Conservation (phyloP, 2,113 vertebrate genomes). For the Rhinogobius similis region DNA sequence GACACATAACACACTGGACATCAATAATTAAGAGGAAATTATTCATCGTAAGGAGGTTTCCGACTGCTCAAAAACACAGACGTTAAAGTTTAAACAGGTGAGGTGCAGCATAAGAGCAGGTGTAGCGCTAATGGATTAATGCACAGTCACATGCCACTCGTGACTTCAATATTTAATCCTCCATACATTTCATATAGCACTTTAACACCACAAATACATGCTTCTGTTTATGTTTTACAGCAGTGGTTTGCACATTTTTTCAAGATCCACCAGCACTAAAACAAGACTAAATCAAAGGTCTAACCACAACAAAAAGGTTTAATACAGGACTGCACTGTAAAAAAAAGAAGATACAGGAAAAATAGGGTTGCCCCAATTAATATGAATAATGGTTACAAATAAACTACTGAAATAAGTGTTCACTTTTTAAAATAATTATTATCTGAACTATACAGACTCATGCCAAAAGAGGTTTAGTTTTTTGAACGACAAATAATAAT, state of each 20-base stretch:
- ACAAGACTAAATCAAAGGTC: neutral
- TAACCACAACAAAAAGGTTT: neutral
- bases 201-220: neutral
- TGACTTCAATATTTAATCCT: slow-evolving; percentile 53
- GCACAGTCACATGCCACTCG: slow-evolving; percentile 11
- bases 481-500: no score
- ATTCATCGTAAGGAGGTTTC: slow-evolving; percentile 1
- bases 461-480: no score
- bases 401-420: no score
- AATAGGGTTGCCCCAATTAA: no score
- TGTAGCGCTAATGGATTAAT: slow-evolving; percentile 19
- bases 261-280: neutral
- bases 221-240: neutral
- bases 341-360: no score
- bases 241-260: neutral
- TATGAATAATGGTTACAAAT: no score
- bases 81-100: neutral
- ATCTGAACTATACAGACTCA: no score
- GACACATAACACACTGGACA: slow-evolving; percentile 1
- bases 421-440: no score
- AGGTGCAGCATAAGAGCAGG: neutral
- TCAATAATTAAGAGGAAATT: slow-evolving; percentile 13
- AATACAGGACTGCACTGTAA: no score
- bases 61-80: neutral
- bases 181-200: slow-evolving; percentile 5